phyloP scores from a whole-genome alignment of 1,140 invertebrate genomes.

The Pentalonia nigronervosa region DNA sequence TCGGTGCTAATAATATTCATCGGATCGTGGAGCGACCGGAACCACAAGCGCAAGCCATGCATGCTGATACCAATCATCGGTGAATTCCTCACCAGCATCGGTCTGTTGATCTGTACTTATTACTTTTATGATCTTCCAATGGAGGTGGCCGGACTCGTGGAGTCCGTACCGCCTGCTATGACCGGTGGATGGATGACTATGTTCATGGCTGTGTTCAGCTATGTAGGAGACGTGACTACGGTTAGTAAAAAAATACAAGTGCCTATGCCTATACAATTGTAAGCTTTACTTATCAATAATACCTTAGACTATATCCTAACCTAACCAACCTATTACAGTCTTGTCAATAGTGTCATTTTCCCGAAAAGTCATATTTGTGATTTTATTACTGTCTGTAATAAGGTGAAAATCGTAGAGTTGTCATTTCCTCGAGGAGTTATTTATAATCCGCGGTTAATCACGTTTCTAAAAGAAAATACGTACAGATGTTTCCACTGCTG shows the following conservation, averaged over 20 bases:
- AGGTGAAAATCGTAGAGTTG: background rate
- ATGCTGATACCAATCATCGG: conserved; percentile 84
- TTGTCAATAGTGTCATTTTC: background rate
- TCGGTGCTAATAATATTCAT: conserved; percentile 79
- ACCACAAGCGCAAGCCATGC: conserved; percentile 80
- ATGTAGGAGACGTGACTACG: conserved; percentile 84
- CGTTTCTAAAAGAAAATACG: background rate
- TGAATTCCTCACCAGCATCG: conserved; percentile 78
- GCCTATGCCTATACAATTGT: background rate
- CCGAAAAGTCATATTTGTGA: background rate
- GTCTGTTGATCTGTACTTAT: conserved; percentile 80
- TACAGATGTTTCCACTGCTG: background rate
- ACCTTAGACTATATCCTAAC: background rate
- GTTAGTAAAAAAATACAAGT: conserved; percentile 59
- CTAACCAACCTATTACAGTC: background rate
- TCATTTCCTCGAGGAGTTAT: background rate
- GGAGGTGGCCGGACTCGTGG: conserved; percentile 77
- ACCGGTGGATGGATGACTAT: conserved; percentile 87
- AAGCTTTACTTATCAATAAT: too few species aligned
- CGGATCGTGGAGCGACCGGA: conserved; percentile 67
- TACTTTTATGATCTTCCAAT: conserved; percentile 74
- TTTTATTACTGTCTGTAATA: background rate
- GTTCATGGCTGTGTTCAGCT: conserved; percentile 89
- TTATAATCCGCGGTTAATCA: background rate
- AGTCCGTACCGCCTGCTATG: conserved; percentile 79